Percentiles rank a stretch among this genome's conserved stretches.
Conservation (phyloP, 2,113 vertebrate species). For the Shinisaurus crocodilurus region DNA sequence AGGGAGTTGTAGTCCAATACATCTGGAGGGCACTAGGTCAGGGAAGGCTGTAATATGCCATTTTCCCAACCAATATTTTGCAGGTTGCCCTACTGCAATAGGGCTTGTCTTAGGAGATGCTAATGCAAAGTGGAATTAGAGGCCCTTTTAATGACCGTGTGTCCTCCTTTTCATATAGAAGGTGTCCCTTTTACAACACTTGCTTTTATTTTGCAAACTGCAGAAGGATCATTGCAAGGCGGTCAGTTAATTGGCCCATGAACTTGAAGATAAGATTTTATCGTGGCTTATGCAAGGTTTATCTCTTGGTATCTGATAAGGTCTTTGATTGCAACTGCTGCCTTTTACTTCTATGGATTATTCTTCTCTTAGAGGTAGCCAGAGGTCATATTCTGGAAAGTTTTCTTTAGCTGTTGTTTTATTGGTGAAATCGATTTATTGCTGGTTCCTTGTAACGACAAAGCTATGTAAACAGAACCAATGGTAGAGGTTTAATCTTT, state of each 20-base stretch:
- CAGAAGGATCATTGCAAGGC: neutral
- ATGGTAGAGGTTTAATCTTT: neutral
- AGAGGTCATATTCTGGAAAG: conserved; percentile 21
- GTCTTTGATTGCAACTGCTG: neutral
- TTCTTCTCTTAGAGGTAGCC: conserved; percentile 22
- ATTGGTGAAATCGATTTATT: neutral
- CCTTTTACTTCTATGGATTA: conserved; percentile 17
- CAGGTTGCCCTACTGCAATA: neutral
- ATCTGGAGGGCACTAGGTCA: neutral
- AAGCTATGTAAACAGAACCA: neutral
- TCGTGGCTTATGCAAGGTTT: neutral
- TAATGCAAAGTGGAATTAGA: neutral
- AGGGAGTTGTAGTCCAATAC: neutral
- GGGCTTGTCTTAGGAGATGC: too few relatives aligned
- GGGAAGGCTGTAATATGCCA: neutral
- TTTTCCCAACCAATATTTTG: neutral
- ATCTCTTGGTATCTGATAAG: conserved; percentile 28
- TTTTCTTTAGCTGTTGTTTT: neutral
- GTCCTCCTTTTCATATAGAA: neutral
- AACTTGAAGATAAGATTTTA: conserved; percentile 15
- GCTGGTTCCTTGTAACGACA: neutral
- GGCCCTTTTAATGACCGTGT: too few relatives aligned
- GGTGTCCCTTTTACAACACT: neutral
- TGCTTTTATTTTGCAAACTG: neutral
- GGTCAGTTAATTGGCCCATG: neutral